Percentiles rank a stretch among this genome's conserved stretches.
Conservation (phyloP, 2,797 vertebrate genomes). For the Percopsis omiscomaycus region DNA sequence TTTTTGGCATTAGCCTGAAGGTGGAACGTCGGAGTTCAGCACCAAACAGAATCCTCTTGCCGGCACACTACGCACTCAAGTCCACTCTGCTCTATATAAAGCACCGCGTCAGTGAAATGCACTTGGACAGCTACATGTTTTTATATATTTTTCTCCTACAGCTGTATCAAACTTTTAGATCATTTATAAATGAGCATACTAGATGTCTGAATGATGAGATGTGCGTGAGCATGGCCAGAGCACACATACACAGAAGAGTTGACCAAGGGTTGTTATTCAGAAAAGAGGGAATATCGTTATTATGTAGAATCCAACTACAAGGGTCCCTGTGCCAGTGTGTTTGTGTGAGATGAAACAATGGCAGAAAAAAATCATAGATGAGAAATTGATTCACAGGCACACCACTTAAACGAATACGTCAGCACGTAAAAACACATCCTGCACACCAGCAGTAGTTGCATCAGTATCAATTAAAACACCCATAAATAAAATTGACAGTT, state of each 20-base stretch:
- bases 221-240: constrained; percentile 46
- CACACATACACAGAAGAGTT: constrained; percentile 35
- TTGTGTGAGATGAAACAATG: constrained; percentile 16
- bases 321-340: constrained; percentile 22
- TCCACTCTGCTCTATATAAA: constrained; percentile 67
- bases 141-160: constrained; percentile 63
- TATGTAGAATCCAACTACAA: constrained; percentile 47
- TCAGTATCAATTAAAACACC: constrained; percentile 12
- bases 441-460: not conserved
- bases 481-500: constrained; percentile 22
- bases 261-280: constrained; percentile 26
- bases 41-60: constrained; percentile 58
- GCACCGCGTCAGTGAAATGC: constrained; percentile 67
- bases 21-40: constrained; percentile 57
- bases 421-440: constrained; percentile 9
- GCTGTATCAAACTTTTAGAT: constrained; percentile 76
- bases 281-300: constrained; percentile 42
- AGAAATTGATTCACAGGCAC: not conserved
- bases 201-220: constrained; percentile 67
- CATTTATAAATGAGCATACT: constrained; percentile 81
- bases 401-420: constrained; percentile 4
- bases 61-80: constrained; percentile 58
- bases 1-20: constrained; percentile 59
- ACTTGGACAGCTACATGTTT: constrained; percentile 73
- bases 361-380: constrained; percentile 14